A percentile compares a stretch with the other conserved stretches of the same genome.
Conservation (phyloP, 2,888 invertebrate genomes). For the Frankliniella intonsa region DNA sequence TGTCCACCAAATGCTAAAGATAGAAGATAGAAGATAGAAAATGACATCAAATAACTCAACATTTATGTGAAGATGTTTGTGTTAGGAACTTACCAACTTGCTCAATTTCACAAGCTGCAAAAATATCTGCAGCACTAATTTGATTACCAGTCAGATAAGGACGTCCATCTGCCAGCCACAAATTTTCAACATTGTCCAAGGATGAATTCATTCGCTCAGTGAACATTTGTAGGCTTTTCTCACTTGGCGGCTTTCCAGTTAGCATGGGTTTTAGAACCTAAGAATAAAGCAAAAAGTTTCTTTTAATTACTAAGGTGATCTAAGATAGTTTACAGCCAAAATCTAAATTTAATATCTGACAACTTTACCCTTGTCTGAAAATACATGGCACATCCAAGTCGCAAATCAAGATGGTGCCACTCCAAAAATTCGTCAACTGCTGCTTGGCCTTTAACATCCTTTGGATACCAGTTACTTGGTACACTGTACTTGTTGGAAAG, state of each 20-base stretch:
- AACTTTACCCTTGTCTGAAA: slow-evolving; percentile 47
- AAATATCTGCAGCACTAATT: slow-evolving; percentile 47
- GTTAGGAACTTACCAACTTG: slow-evolving; percentile 44
- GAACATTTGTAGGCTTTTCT: slow-evolving; percentile 39
- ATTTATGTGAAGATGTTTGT: not conserved
- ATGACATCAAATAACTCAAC: not conserved
- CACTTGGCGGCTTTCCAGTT: slow-evolving; percentile 41
- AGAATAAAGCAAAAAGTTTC: slow-evolving; percentile 28
- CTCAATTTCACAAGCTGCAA: slow-evolving; percentile 48
- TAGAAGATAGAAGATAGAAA: slow-evolving; percentile 15
- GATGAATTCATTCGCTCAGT: slow-evolving; percentile 41
- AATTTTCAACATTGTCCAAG: slow-evolving; percentile 43
- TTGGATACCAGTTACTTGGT: slow-evolving; percentile 53
- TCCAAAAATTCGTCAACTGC: slow-evolving; percentile 51
- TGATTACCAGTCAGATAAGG: slow-evolving; percentile 43
- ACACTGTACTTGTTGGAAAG: slow-evolving; percentile 45
- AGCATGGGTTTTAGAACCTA: slow-evolving; percentile 43
- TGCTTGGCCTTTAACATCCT: slow-evolving; percentile 47
- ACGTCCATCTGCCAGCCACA: slow-evolving; percentile 41
- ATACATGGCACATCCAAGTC: slow-evolving; percentile 47
- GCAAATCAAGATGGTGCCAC: slow-evolving; percentile 52
- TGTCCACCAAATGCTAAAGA: slow-evolving; percentile 43
- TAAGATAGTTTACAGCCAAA: not conserved
- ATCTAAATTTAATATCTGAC: not conserved
- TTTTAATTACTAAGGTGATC: not conserved